Evolutionary conservation across 53 echinoderm and acorn worm genomes (phyloP), one percentile per base, ranked within the genome.

Genomic region (Apostichopus leukothele): DNA sequence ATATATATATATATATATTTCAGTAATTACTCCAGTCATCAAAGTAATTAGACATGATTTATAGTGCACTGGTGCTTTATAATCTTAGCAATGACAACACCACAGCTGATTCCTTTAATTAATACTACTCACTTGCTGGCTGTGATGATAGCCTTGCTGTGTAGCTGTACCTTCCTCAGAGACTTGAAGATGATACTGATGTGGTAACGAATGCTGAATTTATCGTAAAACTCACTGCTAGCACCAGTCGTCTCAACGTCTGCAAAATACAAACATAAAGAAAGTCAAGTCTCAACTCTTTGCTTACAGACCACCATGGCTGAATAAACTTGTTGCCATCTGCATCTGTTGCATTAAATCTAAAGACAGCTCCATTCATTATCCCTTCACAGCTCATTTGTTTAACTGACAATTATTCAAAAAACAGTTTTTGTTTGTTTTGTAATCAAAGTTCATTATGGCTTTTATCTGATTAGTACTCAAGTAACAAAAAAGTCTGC

Each of bases 151-250:
- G 92, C 95, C 60, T 94, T 90, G 73, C 92, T 93, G 68, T 98
- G 95, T 50, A 89, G 89, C 8, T 94, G 93, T n/a, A 95, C 90
- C 78, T 83, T 86, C 98, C 98, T 96, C 8, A 98, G 94, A n/a
- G 98, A 95, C 71, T 98, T 98, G 94, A 98, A 98, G 89, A 98
- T 95, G 74, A 98, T 95, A 91, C 98, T 98, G 80, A 98, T 98
- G 83, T 98, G 98, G 81, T 98, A 98, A 27, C 98, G 95, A 83
- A 98, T 98, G 89, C 98, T 98, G 77, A 98, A 98, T 83, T 98
- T 98, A 88, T 98, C 98, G 23, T 98, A 98, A 87, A 98, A 98
- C 88, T 98, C 98, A 66, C 95, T 98, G 89, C 98, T 98, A 50
- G 95, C 95, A 79, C 98, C 98, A 1, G 98, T 98, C 14, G 93